Percentiles rank a stretch among this genome's conserved stretches.
Evolutionary conservation across 2,888 invertebrate genomes (phyloP).

Genomic region (Coleophora flavipennella): DNA sequence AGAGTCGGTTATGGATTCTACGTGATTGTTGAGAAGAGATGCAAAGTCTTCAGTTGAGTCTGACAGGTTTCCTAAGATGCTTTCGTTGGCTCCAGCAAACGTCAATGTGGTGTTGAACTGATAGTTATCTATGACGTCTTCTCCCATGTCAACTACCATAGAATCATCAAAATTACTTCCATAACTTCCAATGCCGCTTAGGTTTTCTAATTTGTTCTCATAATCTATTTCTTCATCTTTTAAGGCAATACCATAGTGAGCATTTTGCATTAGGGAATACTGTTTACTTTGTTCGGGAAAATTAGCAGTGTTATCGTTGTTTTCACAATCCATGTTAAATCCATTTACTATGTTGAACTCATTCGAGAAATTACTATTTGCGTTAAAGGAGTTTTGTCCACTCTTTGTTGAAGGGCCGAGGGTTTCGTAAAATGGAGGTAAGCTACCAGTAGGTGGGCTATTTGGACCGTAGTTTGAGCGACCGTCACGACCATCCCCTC

Average conservation of each 20-base stretch:
- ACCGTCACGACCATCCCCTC: conserved; percentile 84
- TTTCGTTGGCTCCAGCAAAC: conserved; percentile 84
- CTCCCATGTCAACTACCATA: conserved; percentile 88
- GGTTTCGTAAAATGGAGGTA: conserved; percentile 92
- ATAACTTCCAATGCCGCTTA: conserved; percentile 72
- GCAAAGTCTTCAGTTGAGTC: conserved; percentile 87
- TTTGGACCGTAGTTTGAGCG: conserved; percentile 90
- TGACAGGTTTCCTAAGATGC: conserved; percentile 82
- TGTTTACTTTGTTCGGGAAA: conserved; percentile 77
- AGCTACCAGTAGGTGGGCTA: conserved; percentile 88
- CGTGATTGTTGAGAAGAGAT: conserved; percentile 81
- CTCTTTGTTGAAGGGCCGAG: conserved; percentile 77
- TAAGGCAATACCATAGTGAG: conserved; percentile 84
- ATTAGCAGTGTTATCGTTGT: conserved; percentile 72
- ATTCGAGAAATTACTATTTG: conserved; percentile 76
- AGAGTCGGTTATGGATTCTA: conserved; percentile 76
- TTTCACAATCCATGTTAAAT: conserved; percentile 84
- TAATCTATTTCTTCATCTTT: conserved; percentile 89
- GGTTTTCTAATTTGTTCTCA: conserved; percentile 82
- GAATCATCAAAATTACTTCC: conserved; percentile 81
- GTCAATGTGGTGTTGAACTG: conserved; percentile 88
- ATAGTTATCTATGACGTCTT: conserved; percentile 83
- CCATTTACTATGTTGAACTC: conserved; percentile 80
- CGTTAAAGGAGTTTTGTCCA: conserved; percentile 82
- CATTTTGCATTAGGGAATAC: conserved; percentile 86